Evolutionary conservation across 92 coral and sea anemone genomes (phyloP).

Genomic region (Galaxea fascicularis): DNA sequence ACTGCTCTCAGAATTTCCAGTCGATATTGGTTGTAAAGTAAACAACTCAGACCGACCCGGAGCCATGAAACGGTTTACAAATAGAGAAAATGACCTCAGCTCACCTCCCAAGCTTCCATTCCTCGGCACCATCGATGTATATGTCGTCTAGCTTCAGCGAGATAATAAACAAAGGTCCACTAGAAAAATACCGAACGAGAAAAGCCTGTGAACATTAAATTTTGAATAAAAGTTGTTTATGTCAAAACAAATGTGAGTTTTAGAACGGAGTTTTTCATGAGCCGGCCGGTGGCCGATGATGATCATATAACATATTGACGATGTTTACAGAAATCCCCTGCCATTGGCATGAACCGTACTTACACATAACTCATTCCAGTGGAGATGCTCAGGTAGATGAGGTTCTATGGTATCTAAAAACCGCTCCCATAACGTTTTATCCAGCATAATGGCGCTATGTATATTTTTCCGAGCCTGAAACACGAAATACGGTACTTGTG

Average conservation of each 20-base stretch:
- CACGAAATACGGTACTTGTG: too few relatives aligned
- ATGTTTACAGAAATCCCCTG: neutral
- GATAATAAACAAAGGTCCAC: constrained; percentile 96
- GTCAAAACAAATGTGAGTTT: neutral
- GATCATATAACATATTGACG: neutral
- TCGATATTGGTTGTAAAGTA: too few relatives aligned
- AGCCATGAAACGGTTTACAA: neutral
- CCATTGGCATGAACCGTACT: constrained; percentile 30
- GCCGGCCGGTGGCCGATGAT: constrained; percentile 8
- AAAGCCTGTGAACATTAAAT: neutral
- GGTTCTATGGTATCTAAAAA: constrained; percentile 93
- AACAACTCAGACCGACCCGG: neutral
- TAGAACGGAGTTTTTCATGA: neutral
- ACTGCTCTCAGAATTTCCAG: too few relatives aligned
- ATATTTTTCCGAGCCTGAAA: too few relatives aligned
- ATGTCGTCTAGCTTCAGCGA: constrained; percentile 96
- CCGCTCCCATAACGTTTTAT: constrained; percentile 84
- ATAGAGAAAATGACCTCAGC: neutral
- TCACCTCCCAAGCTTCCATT: constrained; percentile 98
- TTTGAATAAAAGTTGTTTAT: neutral
- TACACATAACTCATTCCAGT: constrained; percentile 99
- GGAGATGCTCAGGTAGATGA: constrained; percentile 94
- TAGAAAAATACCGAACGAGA: constrained; percentile 35
- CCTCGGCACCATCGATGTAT: constrained; percentile 99
- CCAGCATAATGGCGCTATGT: constrained; percentile 59